Base-by-base conservation (phyloP, 2,113 vertebrate species). In the Spea bombifrons region DNA sequence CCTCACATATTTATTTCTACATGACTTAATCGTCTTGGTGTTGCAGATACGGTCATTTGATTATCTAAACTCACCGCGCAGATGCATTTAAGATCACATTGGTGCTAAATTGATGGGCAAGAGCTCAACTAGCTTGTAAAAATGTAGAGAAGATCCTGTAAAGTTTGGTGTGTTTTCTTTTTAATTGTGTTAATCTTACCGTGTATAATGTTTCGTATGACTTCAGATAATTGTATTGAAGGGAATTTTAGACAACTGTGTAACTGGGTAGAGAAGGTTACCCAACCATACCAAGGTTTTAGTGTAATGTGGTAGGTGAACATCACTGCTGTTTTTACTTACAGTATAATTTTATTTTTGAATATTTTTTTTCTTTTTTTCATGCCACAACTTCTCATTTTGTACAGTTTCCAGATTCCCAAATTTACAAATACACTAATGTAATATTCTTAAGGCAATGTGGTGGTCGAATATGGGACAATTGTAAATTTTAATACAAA, bases 131-230 rank as follows among this genome's bases (percentile, higher is more conserved):
- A 87, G 86, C 84, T 65, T 91, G 86, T 92, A 89, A 86, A 86
- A 85, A 83, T 86, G 84, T 88, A 90, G 83, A 84, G 85, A 87
- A 88, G 82, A 81, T 90, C 83, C 89, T 91, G 88, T 91, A 87
- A 81, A 80, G 83, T 82, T 13, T 81, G 87, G 81, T 87, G 86
- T 67, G 86, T 74, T 87, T 81, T 84, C 84, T 83, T 88, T 89
- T 81, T 88, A 80, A 83, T 75, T 66, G 83, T 52, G 87, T 84
- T 85, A 85, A 89, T 88, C 90, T 87, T 85, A 68, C 43, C 57
- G 66, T 69, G 53, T 69, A 76, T 17, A 17, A 9, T 30, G 6
- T 12, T n/a, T 49, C 16, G 45, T 67, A 55, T 75, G 61, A 13
- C 4, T 9, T 59, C 15, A 12, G 1, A 12, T 9, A 59, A 12